phyloP scores from a whole-genome alignment of 2,888 invertebrate genomes.

The Caradrina kadenii region DNA sequence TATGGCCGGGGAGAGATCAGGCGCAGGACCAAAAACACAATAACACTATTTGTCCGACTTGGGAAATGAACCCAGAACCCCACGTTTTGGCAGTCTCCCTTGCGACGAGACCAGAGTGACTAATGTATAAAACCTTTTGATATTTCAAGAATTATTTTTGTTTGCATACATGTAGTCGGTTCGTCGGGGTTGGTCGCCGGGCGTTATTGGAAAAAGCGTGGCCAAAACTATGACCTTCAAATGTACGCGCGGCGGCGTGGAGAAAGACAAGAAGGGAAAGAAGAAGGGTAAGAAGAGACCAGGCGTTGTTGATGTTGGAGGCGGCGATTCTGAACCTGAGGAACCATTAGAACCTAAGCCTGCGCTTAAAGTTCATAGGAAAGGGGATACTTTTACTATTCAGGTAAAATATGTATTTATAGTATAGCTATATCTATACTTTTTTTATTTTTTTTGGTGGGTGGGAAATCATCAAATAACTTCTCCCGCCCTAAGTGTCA shows the following conservation, averaged over 20 bases:
- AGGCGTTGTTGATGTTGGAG: slow-evolving; percentile 73
- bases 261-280: slow-evolving; percentile 81
- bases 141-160: slow-evolving; percentile 1
- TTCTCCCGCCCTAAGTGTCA: no score
- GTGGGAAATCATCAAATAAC: no score
- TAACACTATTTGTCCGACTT: no score
- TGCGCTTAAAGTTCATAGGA: slow-evolving; percentile 92
- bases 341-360: slow-evolving; percentile 91
- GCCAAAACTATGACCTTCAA: slow-evolving; percentile 86
- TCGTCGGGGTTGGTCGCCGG: slow-evolving; percentile 91
- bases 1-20: no score
- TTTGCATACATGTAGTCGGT: slow-evolving; percentile 39
- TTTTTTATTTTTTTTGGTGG: no score
- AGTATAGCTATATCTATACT: no score
- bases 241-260: slow-evolving; percentile 79
- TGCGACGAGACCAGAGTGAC: no score
- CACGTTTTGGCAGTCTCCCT: no score
- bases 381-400: slow-evolving; percentile 92
- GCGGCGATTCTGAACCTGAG: slow-evolving; percentile 85
- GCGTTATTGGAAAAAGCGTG: slow-evolving; percentile 88
- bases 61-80: no score
- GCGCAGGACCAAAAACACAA: no score
- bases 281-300: slow-evolving; percentile 75
- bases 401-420: slow-evolving; percentile 80
- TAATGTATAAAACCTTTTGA: not conserved